phyloP scores from a whole-genome alignment of 1,140 invertebrate species.

The Gyrodactylus salaris region DNA sequence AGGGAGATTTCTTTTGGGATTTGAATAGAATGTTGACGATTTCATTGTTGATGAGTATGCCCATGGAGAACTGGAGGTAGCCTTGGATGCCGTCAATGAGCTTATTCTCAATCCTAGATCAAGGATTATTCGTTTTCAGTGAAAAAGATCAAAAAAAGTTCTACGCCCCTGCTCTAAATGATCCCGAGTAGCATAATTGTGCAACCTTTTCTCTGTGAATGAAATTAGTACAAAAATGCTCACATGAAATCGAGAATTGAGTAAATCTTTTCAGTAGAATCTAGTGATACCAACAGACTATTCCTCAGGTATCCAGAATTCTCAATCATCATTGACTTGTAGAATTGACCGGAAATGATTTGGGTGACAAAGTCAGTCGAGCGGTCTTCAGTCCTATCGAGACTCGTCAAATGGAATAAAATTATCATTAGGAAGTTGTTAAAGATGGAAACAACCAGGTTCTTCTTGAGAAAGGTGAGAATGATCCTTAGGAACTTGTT shows the following conservation, averaged over 20 bases:
- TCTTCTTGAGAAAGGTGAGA: background rate
- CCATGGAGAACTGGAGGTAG: background rate
- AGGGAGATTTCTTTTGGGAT: background rate
- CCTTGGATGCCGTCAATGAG: background rate
- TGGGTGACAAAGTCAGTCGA: background rate
- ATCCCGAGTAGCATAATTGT: too few relatives aligned
- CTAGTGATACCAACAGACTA: background rate
- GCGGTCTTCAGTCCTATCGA: background rate
- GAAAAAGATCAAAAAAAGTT: too few relatives aligned
- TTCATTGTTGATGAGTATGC: background rate
- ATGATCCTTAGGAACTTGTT: background rate
- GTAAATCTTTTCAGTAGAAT: background rate
- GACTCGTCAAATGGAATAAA: background rate
- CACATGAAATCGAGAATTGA: background rate
- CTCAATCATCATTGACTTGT: background rate
- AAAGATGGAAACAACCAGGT: background rate
- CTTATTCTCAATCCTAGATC: background rate
- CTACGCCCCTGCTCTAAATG: too few relatives aligned
- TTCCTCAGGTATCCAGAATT: background rate
- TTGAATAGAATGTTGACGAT: background rate
- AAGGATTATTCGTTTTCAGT: too few relatives aligned
- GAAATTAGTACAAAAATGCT: background rate
- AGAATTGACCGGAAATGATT: background rate
- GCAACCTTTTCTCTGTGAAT: too few relatives aligned
- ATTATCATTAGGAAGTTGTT: background rate